phyloP scores from a whole-genome alignment of 2,888 invertebrate species.

The Digitonthophagus gazella region DNA sequence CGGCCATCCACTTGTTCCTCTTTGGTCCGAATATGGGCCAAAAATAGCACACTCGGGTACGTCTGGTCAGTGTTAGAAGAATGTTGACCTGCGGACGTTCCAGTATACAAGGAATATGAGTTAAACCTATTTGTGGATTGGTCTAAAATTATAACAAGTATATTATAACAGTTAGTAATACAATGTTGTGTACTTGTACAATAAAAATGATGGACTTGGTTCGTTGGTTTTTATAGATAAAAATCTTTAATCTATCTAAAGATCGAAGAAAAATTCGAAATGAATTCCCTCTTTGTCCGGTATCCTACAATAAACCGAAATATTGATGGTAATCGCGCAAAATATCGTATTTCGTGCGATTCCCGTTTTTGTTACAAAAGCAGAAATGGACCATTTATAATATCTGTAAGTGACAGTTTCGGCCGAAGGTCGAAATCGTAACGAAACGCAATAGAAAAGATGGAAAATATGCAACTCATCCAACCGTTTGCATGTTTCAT shows the following conservation, averaged over 20 bases:
- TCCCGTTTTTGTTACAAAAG: slow-evolving; percentile 39
- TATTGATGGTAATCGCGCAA: slow-evolving; percentile 27
- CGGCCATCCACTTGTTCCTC: slow-evolving; percentile 38
- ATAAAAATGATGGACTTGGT: no score
- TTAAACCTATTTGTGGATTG: no score
- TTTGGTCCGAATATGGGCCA: slow-evolving; percentile 42
- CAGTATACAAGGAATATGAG: not conserved
- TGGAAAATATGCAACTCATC: slow-evolving; percentile 46
- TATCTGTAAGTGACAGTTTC: slow-evolving; percentile 50
- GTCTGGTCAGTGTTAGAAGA: slow-evolving; percentile 50
- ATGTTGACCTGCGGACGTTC: slow-evolving; percentile 42
- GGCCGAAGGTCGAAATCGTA: slow-evolving; percentile 47
- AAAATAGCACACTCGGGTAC: slow-evolving; percentile 44
- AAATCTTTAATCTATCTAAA: not conserved
- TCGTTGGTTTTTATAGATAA: not conserved
- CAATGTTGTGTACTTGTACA: no score
- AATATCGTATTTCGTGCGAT: slow-evolving; percentile 45
- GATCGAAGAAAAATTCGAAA: not conserved
- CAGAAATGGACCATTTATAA: slow-evolving; percentile 50
- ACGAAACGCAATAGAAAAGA: slow-evolving; percentile 42
- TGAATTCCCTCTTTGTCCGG: not conserved
- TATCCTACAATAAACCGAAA: not conserved
- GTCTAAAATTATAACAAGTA: not conserved
- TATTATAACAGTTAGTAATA: no score
- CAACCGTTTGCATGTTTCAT: slow-evolving; percentile 35